phyloP scores from a whole-genome alignment of 35 echinoderm and acorn worm genomes.

The Diadema setosum region DNA sequence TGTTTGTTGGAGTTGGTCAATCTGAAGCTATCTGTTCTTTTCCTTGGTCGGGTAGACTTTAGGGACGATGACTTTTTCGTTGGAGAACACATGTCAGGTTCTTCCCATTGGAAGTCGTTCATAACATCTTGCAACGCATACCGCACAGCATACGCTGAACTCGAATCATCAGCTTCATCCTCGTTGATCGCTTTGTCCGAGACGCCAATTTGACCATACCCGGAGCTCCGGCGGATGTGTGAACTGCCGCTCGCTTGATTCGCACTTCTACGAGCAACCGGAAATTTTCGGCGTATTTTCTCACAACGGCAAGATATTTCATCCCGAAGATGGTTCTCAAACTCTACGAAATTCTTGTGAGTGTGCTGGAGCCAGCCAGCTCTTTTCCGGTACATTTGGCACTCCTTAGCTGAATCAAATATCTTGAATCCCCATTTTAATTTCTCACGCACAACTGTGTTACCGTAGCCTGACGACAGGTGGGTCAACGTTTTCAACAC shows the following conservation, averaged over 20 bases:
- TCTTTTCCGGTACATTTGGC: slow-evolving; percentile 8
- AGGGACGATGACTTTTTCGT: not conserved
- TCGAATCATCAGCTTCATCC: not conserved
- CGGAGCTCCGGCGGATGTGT: not conserved
- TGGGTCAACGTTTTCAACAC: slow-evolving; percentile 4
- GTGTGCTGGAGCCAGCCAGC: not conserved
- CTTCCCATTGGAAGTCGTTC: slow-evolving; percentile 14
- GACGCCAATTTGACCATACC: not conserved
- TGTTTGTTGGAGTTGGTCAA: not conserved
- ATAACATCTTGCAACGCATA: not conserved
- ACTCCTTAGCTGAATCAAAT: not conserved
- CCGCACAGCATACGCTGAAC: not conserved
- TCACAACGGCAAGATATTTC: not conserved
- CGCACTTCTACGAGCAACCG: not conserved
- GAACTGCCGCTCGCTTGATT: not conserved
- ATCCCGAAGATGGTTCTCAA: not conserved
- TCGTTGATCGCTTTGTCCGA: not conserved
- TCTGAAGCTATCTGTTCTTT: not conserved
- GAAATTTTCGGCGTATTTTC: not conserved
- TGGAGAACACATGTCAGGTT: slow-evolving; percentile 13
- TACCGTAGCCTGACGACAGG: not conserved
- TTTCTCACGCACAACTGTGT: not conserved
- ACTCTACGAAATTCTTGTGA: not conserved
- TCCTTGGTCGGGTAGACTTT: not conserved
- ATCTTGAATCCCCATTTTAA: not conserved